Conservation (phyloP, 1,140 invertebrate species). For the Oryzaephilus surinamensis region DNA sequence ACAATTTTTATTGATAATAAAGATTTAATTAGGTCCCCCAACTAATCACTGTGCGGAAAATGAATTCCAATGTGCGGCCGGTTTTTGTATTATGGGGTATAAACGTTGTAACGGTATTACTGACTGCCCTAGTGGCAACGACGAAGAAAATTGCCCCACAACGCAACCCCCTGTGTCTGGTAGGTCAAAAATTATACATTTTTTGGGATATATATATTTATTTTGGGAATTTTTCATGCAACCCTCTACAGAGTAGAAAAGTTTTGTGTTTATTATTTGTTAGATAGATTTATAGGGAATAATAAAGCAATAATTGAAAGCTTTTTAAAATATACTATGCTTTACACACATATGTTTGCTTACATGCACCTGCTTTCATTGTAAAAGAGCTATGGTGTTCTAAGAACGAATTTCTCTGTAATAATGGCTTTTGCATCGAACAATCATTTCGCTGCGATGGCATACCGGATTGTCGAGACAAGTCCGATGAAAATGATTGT, state of each 20-base stretch:
- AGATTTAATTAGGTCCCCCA: constrained; percentile 9
- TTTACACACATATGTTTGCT: constrained; percentile 11
- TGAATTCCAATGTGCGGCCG: constrained; percentile 53
- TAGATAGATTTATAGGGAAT: too few species aligned
- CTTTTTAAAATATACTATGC: too few species aligned
- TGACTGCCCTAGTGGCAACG: constrained; percentile 55
- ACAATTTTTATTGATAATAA: too few species aligned
- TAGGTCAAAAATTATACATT: constrained; percentile 2
- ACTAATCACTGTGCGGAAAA: constrained; percentile 35
- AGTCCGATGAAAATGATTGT: constrained; percentile 83
- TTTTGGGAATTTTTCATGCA: too few species aligned
- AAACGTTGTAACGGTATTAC: constrained; percentile 52
- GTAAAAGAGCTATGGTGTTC: constrained; percentile 21
- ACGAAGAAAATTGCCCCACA: constrained; percentile 52
- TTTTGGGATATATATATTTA: too few species aligned
- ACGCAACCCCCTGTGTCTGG: constrained; percentile 5
- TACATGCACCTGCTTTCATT: constrained; percentile 16
- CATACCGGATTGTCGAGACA: constrained; percentile 55
- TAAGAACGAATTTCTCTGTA: constrained; percentile 24
- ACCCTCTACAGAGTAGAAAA: too few species aligned
- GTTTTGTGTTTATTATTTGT: too few species aligned
- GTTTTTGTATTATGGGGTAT: constrained; percentile 50
- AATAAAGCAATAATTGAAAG: too few species aligned
- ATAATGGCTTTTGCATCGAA: constrained; percentile 54
- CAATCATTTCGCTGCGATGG: constrained; percentile 49